Evolutionary conservation across 2,888 invertebrate species (phyloP), one percentile per base, ranked within the genome.

Genomic region (Melinaea menophilus): DNA sequence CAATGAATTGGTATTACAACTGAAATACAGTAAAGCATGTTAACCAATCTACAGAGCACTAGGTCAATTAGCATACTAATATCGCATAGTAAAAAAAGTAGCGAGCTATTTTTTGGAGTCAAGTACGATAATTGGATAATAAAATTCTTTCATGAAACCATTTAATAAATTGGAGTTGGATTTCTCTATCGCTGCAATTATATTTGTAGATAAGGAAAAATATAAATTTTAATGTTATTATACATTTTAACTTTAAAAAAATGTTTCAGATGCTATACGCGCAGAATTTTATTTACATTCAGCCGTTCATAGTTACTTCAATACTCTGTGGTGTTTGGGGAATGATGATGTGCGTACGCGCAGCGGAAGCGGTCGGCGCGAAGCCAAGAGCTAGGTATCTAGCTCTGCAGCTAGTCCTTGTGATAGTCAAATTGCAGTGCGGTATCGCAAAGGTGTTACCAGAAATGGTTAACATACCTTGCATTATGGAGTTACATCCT

Each of bases 271-370:
- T 88, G 72, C 75, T 93, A 59, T 93, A 93, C 75, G 82, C 90
- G 71, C 84, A 91, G 9, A 91, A 91, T 74, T 92, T 93, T 76
- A 79, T 92, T 73, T 95, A 92, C 79, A 82, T 95, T 62, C 94
- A 94, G 80, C 94, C 94, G 1, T 80, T 95, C 55, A 88, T 94
- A 48, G 90, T 93, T 3, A 81, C 88, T 2, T 95, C 95, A 5
- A 94, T 95, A 65, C 81, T 95, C 5, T 83, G 93, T 35, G 95
- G 94, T 12, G 88, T 95, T 56, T 95, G 95, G 93, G 94, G 94
- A 1, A 90, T 94, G 75, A 91, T 92, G 47, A 94, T 95, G 92
- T 89, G 92, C 4, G 92, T 93, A 33, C 90, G 91, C 0, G 81
- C 81, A 0, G 82, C 81, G 0, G 81, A 79, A 64, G 64, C 75